A percentile compares a stretch with the other conserved stretches of the same genome.
phyloP scores from a whole-genome alignment of 1,140 invertebrate genomes.

The Metopolophium dirhodum region DNA sequence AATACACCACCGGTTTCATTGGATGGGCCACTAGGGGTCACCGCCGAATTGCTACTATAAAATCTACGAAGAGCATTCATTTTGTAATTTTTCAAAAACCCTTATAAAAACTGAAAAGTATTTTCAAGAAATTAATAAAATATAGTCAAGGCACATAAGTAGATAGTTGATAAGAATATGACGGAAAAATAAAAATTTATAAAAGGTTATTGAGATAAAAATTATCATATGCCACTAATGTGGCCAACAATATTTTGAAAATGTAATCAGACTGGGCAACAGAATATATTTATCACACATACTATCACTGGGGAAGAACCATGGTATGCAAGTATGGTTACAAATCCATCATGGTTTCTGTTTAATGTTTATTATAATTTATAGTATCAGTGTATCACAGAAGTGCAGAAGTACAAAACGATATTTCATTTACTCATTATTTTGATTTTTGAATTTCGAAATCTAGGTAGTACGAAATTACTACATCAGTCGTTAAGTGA shows the following conservation, averaged over 20 bases:
- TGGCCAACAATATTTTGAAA: neutral
- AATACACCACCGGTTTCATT: conserved; percentile 70
- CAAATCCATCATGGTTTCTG: too few species aligned
- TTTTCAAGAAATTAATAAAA: neutral
- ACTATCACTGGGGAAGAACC: too few species aligned
- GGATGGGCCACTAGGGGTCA: conserved; percentile 52
- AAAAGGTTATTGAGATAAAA: neutral
- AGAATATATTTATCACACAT: too few species aligned
- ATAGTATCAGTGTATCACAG: too few species aligned
- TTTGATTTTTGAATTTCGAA: neutral
- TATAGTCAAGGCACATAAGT: neutral
- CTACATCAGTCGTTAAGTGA: neutral
- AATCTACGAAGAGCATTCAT: conserved; percentile 33
- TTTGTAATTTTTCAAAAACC: neutral
- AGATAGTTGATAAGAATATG: neutral
- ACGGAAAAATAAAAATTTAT: neutral
- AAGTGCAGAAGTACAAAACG: too few species aligned
- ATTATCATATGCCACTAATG: conserved; percentile 23
- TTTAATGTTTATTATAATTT: too few species aligned
- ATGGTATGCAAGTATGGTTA: too few species aligned
- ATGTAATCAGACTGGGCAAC: neutral
- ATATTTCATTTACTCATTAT: too few species aligned
- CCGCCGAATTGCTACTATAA: conserved; percentile 17
- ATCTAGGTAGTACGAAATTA: neutral
- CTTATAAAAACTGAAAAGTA: neutral